Conservation (phyloP, 2,888 invertebrate genomes). For the Nebria salina region DNA sequence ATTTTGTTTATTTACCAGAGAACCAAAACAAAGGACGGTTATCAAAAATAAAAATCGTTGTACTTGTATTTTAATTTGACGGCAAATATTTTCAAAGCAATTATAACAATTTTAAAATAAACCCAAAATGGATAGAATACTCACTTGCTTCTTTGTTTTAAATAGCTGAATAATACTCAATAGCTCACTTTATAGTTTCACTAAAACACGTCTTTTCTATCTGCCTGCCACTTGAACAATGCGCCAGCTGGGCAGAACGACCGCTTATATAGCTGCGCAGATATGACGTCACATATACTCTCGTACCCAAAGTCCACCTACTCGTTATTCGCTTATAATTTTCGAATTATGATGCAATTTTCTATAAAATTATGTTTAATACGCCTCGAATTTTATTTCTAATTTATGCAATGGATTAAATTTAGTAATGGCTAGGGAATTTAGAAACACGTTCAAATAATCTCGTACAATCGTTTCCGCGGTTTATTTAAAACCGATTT, state of each 20-base stretch:
- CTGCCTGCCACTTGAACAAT: background rate
- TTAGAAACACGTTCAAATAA: background rate
- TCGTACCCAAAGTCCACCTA: slow-evolving; percentile 26
- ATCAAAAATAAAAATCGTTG: background rate
- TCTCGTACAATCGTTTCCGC: background rate
- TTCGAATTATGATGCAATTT: background rate
- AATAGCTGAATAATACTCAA: background rate
- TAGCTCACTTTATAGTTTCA: slow-evolving; percentile 28
- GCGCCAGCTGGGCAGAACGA: background rate
- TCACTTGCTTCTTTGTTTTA: slow-evolving; percentile 32
- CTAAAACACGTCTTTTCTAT: background rate
- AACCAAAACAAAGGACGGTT: slow-evolving; percentile 38
- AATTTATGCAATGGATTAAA: background rate
- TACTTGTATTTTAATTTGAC: background rate
- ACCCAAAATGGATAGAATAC: background rate
- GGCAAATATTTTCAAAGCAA: slow-evolving; percentile 2
- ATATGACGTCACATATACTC: slow-evolving; percentile 28
- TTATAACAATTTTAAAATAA: background rate
- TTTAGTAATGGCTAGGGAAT: background rate
- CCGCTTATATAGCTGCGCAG: background rate
- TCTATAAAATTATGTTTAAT: background rate
- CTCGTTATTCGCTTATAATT: slow-evolving; percentile 6
- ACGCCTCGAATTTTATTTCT: background rate
- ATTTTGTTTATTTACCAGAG: slow-evolving; percentile 34
- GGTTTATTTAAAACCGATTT: background rate